These are phyloP conservation scores for Rhabdophis nuchalis DNA, from an alignment of 2,797 vertebrate genomes.

Conservation along the genomic window DNA sequence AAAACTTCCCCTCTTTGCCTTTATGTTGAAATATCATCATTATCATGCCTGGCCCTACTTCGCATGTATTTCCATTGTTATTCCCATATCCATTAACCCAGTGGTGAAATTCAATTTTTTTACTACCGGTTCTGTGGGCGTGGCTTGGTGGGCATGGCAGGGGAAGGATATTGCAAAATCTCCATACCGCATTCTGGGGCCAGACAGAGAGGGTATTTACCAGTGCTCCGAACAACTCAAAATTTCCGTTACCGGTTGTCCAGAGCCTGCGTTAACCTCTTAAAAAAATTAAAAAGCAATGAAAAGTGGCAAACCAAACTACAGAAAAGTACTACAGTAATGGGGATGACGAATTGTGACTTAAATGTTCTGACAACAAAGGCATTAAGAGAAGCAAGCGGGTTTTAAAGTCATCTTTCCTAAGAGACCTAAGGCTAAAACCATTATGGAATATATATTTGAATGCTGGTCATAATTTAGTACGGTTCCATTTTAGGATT, in stretches of 20 bases:
- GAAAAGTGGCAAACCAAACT: background rate
- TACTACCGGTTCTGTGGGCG: too few relatives aligned
- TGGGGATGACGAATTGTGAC: background rate
- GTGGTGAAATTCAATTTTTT: too few relatives aligned
- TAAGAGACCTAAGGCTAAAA: background rate
- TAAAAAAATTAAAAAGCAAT: background rate
- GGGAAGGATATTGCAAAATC: too few relatives aligned
- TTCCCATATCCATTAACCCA: background rate
- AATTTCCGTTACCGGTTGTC: too few relatives aligned
- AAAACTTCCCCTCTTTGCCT: background rate
- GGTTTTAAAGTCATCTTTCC: background rate
- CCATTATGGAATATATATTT: background rate
- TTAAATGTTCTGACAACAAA: background rate
- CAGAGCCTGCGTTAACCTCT: background rate
- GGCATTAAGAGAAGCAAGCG: background rate
- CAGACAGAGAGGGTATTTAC: too few relatives aligned
- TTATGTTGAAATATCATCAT: background rate
- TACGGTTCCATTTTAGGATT: background rate
- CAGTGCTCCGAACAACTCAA: too few relatives aligned
- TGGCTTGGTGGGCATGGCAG: too few relatives aligned
- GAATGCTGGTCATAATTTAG: background rate
- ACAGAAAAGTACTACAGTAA: background rate
- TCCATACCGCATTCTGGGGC: too few relatives aligned
- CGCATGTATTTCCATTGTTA: background rate
- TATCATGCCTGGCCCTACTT: background rate